Base-by-base conservation (phyloP, 2,113 vertebrate species). In the Sula dactylatra region DNA sequence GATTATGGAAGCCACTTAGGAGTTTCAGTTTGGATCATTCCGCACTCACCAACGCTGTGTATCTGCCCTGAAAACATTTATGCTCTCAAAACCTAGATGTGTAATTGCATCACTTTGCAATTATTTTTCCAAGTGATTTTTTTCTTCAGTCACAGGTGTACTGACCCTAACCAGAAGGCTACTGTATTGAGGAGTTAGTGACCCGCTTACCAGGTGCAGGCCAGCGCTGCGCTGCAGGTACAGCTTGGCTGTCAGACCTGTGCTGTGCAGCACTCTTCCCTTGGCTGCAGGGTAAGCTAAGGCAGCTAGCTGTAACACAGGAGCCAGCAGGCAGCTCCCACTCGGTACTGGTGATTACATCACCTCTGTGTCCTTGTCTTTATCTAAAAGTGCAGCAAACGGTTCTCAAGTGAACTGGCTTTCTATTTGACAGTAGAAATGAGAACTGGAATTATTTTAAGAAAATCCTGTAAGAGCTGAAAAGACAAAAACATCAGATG, bases 201-300 rank as follows among this genome's bases (percentile, higher is more conserved):
- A 21, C 4, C 70, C 6, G 3, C 17, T 0, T 1, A 34, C 3
- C 27, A 34, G 50, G 66, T 1, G 0, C 61, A 13, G 58, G 27
- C 29, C 11, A 24, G 65, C 1, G 25, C 54, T n/a, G 93, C 0
- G 10, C 49, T 31, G 49, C 10, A 1, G 0, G 11, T 8, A 16
- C 34, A 21, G 29, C 7, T 19, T 31, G 62, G 66, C 16, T 4
- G 55, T 10, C 76, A 27, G 49, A 42, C 25, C 24, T 5, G 18
- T 6, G 82, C 67, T 27, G 62, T 7, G 62, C 7, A 0, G 25
- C 77, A 17, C n/a, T 1, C 3, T 4, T 16, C 49, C 69, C 54
- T 11, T 6, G 49, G 71, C 79, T 40, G 50, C 70, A 11, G 50
- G 49, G 22, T 10, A 4, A 56, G 34, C 10, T 10, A 6, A 16